Evolutionary conservation across 2,113 vertebrate species (phyloP).

Genomic region (Ceuthmochares aereus): DNA sequence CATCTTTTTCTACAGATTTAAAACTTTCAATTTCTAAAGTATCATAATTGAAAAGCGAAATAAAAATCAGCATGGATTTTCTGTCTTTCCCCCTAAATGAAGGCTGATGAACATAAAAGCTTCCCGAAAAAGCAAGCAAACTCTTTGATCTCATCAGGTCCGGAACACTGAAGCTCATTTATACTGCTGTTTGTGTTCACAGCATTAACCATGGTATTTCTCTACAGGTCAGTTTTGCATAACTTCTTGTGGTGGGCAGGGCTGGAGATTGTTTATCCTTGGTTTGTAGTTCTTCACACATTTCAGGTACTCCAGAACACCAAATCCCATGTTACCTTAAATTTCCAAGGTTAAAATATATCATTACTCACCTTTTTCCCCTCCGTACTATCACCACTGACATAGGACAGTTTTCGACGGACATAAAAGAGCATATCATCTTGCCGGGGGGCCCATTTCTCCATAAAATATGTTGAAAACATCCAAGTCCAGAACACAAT

Average conservation of each 20-base stretch:
- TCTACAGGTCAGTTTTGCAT: rapidly evolving
- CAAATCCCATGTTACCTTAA: not conserved
- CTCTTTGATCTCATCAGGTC: not conserved
- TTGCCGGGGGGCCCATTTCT: conserved; percentile 90
- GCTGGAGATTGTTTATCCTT: not conserved
- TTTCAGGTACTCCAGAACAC: not conserved
- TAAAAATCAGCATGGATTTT: not conserved
- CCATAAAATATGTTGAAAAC: conserved; percentile 99
- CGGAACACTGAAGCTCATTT: rapidly evolving
- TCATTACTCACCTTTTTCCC: conserved; percentile 81
- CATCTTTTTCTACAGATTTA: not conserved
- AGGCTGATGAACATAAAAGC: not conserved
- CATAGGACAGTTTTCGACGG: conserved; percentile 85
- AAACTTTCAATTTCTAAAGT: not conserved
- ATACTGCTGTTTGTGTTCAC: not conserved
- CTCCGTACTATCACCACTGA: conserved; percentile 74
- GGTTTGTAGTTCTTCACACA: not conserved
- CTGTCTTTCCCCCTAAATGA: not conserved
- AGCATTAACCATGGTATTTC: not conserved
- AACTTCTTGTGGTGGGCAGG: not conserved
- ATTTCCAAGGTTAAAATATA: not conserved
- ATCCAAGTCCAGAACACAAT: conserved; percentile 99
- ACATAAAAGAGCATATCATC: conserved; percentile 99
- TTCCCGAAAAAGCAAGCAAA: not conserved
- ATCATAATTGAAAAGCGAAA: not conserved